These are phyloP conservation scores for Labrus mixtus DNA, from an alignment of 2,113 vertebrate species.

Conservation along the genomic window DNA sequence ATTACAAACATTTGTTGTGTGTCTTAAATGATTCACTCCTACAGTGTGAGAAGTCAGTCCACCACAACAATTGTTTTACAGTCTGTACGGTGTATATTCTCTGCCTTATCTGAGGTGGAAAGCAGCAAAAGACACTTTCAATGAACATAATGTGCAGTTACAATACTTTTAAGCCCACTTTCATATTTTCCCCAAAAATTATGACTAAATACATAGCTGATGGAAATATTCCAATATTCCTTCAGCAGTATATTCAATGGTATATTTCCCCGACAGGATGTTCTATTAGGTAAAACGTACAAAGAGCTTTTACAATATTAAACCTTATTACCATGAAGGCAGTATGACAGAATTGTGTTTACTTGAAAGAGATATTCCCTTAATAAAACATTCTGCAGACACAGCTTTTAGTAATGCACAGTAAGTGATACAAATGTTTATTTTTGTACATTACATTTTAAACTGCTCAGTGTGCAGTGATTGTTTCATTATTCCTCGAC, in stretches of 20 bases:
- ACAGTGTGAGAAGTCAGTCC: no score
- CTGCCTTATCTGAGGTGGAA: background rate
- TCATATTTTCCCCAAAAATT: no score
- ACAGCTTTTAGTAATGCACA: slow-evolving; percentile 4
- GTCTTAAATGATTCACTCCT: no score
- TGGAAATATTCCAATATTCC: no score
- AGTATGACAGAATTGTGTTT: slow-evolving; percentile 7
- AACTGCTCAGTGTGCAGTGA: slow-evolving; percentile 37
- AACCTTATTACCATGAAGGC: background rate
- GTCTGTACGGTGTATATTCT: no score
- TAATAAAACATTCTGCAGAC: slow-evolving; percentile 12
- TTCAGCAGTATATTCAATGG: no score
- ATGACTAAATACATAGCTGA: no score
- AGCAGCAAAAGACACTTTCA: background rate
- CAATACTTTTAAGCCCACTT: no score
- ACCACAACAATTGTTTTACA: no score
- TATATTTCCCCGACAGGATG: slow-evolving; percentile 7
- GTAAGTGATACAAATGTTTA: slow-evolving; percentile 26
- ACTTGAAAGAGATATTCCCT: slow-evolving; percentile 31
- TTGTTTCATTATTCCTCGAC: slow-evolving; percentile 64
- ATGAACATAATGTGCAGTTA: no score
- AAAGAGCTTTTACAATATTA: background rate
- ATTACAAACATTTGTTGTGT: no score
- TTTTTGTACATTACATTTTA: slow-evolving; percentile 54
- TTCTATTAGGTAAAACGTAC: slow-evolving; percentile 10